Evolutionary conservation across 2,888 invertebrate genomes (phyloP).

Genomic region (Oscheius myriophilus): DNA sequence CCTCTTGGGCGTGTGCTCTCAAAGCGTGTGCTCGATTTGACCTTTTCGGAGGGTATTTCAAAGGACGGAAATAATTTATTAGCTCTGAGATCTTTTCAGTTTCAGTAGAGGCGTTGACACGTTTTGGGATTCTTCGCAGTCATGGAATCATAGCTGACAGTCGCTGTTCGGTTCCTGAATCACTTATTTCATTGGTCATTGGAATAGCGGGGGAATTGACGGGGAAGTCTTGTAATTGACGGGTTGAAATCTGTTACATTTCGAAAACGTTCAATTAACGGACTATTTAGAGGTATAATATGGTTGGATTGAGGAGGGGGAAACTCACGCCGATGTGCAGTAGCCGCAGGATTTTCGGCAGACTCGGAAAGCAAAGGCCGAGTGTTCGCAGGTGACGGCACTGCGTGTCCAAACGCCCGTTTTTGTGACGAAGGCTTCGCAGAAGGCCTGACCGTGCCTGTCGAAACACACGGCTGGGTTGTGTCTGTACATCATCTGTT

Average conservation of each 20-base stretch:
- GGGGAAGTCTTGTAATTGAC: too few relatives aligned
- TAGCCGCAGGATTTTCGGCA: slow-evolving; percentile 63
- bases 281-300: too few relatives aligned
- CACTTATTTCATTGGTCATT: background rate
- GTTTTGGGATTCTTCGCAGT: slow-evolving; percentile 54
- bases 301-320: background rate
- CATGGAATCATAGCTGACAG: slow-evolving; percentile 52
- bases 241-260: too few relatives aligned
- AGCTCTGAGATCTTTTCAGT: background rate
- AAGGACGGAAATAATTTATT: slow-evolving; percentile 6
- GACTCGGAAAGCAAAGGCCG: slow-evolving; percentile 60
- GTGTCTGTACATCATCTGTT: slow-evolving; percentile 49
- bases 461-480: slow-evolving; percentile 54
- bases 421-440: slow-evolving; percentile 51
- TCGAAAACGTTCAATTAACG: too few relatives aligned
- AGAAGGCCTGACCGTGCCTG: slow-evolving; percentile 54
- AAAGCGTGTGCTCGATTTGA: slow-evolving; percentile 4
- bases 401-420: slow-evolving; percentile 49
- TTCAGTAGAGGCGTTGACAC: slow-evolving; percentile 55
- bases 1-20: too few relatives aligned
- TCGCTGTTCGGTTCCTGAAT: slow-evolving; percentile 45
- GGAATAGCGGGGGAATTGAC: too few relatives aligned
- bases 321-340: slow-evolving; percentile 38
- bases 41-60: background rate
- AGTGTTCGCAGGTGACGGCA: slow-evolving; percentile 54